A percentile compares a stretch with the other conserved stretches of the same genome.
Evolutionary conservation across 2,888 invertebrate species (phyloP).

Genomic region (Dicyrtoma fusca): DNA sequence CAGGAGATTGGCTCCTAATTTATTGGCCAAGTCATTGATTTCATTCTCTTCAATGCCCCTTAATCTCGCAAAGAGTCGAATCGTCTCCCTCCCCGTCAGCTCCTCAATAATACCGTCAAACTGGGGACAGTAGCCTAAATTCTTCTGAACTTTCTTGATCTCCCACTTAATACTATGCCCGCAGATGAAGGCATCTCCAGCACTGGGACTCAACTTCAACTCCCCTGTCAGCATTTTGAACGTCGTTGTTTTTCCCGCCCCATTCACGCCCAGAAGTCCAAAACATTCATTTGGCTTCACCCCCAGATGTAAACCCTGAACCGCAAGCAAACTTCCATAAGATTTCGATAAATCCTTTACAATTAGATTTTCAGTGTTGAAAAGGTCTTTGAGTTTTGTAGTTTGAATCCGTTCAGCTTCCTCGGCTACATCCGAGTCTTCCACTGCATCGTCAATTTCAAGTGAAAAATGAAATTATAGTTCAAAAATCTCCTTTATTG

Average conservation of each 20-base stretch:
- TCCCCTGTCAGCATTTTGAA: constrained; percentile 91
- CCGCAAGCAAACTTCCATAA: constrained; percentile 75
- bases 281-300: constrained; percentile 77
- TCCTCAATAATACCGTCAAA: constrained; percentile 73
- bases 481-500: too few relatives aligned
- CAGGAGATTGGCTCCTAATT: constrained; percentile 66
- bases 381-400: constrained; percentile 28
- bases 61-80: constrained; percentile 69
- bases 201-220: constrained; percentile 68
- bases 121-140: constrained; percentile 73
- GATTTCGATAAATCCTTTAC: constrained; percentile 69
- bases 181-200: constrained; percentile 72
- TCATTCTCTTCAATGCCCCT: constrained; percentile 65
- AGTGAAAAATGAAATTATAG: too few relatives aligned
- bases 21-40: constrained; percentile 60
- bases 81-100: constrained; percentile 73
- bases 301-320: constrained; percentile 74
- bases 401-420: constrained; percentile 50
- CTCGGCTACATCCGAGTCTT: constrained; percentile 49
- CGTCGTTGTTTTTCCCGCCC: constrained; percentile 77
- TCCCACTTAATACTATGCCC: constrained; percentile 61
- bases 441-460: constrained; percentile 35
- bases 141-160: constrained; percentile 57
- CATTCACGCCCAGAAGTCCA: constrained; percentile 80
- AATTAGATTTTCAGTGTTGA: constrained; percentile 36